phyloP scores from a whole-genome alignment of 2,797 vertebrate species.

The Propithecus perrieri region DNA sequence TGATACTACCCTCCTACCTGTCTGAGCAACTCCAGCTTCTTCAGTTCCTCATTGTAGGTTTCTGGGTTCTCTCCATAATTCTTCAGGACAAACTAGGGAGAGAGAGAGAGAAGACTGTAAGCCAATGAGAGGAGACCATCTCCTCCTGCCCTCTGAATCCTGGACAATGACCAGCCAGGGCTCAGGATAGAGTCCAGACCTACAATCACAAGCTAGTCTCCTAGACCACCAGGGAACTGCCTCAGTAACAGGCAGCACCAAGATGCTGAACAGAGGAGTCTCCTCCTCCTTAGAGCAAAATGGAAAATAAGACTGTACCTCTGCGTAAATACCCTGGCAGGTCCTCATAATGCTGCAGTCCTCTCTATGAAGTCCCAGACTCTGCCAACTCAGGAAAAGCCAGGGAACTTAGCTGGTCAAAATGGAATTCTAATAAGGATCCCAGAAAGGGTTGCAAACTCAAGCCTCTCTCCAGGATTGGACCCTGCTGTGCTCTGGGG shows the following conservation, averaged over 20 bases:
- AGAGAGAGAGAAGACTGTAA: rapidly evolving
- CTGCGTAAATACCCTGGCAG: background rate
- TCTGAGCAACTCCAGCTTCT: slow-evolving; percentile 95
- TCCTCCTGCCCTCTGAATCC: background rate
- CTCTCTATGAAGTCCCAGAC: background rate
- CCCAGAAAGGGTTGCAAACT: background rate
- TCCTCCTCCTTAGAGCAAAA: background rate
- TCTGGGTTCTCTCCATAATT: slow-evolving; percentile 98
- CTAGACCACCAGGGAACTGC: background rate
- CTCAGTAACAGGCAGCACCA: background rate
- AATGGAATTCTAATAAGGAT: background rate
- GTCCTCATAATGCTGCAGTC: background rate
- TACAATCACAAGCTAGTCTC: background rate
- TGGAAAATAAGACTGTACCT: background rate
- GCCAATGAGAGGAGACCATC: background rate
- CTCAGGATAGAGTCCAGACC: background rate
- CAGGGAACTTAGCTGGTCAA: background rate
- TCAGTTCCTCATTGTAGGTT: slow-evolving; percentile 96
- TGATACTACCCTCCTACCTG: slow-evolving; percentile 87
- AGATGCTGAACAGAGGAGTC: background rate
- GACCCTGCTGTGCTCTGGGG: background rate
- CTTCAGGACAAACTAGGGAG: slow-evolving; percentile 93
- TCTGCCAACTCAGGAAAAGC: background rate
- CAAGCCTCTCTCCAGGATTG: background rate
- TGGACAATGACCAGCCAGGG: background rate